Evolutionary conservation across 2,888 invertebrate species (phyloP), one percentile per base, ranked within the genome.

Genomic region (Malacosoma neustria): DNA sequence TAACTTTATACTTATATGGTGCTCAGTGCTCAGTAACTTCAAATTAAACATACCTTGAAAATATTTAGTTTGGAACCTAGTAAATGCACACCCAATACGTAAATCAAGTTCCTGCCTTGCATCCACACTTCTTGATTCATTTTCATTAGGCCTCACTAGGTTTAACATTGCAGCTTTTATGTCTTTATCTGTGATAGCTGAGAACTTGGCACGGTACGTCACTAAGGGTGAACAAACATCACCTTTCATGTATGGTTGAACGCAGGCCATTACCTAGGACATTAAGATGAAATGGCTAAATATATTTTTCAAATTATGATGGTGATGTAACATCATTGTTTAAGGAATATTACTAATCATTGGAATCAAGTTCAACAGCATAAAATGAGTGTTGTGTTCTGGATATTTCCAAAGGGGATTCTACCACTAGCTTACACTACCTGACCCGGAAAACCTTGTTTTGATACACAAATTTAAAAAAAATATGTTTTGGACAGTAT

Each of bases 51-150:
- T 52, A 80, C 93, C 95, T 88, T 96, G 98, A 72, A 99, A 99
- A 77, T 95, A 98, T 75, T 96, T 97, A 0, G 99, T 99, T 84
- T 99, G 99, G 66, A 94, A 99, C 36, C 99, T 89, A 1, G 99
- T 99, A 70, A 99, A 99, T 22, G 98, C 98, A 77, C 99, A 99
- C 11, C 99, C 99, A 65, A 99, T 98, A 45, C 99, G 88, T 38
- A 99, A 80, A 88, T 99, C 99, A 4, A 99, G 77, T 74, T 99
- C 99, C 72, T 99, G 99, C 3, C 99, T 87, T 0, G 98, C 99
- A 74, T 97, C 97, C 1, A 99, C 98, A 60, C 98, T 97, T 51
- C 92, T 89, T 0, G 99, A 95, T 73, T 99, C 97, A 74, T 98
- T 98, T 75, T 97, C 95, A 76, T 99, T 98, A 0, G 99, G 99